Evolutionary conservation across 2,888 invertebrate genomes (phyloP), one percentile per base, ranked within the genome.

Genomic region (Copidosoma aretas): DNA sequence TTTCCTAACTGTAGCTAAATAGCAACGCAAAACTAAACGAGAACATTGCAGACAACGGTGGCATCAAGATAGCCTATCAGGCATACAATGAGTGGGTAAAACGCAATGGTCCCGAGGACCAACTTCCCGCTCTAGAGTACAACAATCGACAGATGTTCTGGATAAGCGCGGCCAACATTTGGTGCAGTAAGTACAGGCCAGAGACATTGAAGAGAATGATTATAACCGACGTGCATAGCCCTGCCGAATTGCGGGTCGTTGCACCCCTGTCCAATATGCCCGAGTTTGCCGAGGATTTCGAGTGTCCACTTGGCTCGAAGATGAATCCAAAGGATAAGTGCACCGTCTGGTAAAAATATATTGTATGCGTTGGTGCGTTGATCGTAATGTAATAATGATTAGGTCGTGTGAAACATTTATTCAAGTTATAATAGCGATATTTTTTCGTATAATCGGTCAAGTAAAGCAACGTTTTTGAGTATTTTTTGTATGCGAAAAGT

Each of bases 191-290:
- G 17, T 46, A 46, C 17, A 75, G 79, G 24, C 89, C 89, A 77
- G 88, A 94, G 82, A 88, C 91, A 21, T 87, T 95, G 73, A 93
- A 92, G 81, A 86, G 93, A 15, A 87, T 92, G 71, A 92, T 95
- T 77, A 89, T 93, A 43, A 94, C 93, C 0, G 94, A 93, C n/a
- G 89, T 88, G 75, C 92, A 92, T 80, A 90, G 92, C 49, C 91
- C 92, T 0, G 89, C 89, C 53, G 84, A 84, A 74, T 90, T 89
- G 79, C 84, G 90, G 67, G 88, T 90, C 21, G 81, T 86, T 17
- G 90, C 90, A 1, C 88, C 90, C 0, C 81, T 90, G 57, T 87
- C 89, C 56, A 91, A 91, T 77, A 85, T 86, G 77, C 85, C 85
- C 21, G 86, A 88, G 70, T 91, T 91, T 75, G 82, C 88, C 19